Conservation (phyloP, 2,888 invertebrate species). For the Zhengitettix transpicula region DNA sequence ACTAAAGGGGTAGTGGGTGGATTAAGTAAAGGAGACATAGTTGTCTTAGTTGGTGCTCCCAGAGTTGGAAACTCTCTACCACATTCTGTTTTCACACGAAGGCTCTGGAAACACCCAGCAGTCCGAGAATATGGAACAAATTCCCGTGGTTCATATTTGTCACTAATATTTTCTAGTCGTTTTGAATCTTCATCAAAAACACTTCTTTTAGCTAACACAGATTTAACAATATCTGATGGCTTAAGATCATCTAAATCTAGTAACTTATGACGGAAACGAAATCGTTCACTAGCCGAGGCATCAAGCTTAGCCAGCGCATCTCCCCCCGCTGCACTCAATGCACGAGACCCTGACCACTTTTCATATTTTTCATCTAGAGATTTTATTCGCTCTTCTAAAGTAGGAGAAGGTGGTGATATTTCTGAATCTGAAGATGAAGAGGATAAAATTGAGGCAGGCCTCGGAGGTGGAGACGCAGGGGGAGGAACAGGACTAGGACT, state of each 20-base stretch:
- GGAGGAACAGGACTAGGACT: conserved; percentile 28
- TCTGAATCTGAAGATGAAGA: conserved; percentile 55
- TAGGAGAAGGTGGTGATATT: conserved; percentile 45
- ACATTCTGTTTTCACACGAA: conserved; percentile 14
- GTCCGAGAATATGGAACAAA: conserved; percentile 21
- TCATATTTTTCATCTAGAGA: conserved; percentile 88
- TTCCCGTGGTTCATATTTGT: conserved; percentile 59
- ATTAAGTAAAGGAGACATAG: not conserved
- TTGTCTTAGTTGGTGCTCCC: conserved; percentile 12
- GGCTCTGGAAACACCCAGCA: conserved; percentile 7
- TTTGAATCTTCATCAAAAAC: conserved; percentile 94
- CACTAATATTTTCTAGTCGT: conserved; percentile 70
- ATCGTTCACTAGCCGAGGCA: conserved; percentile 33
- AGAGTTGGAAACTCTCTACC: conserved; percentile 9
- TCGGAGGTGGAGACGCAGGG: conserved; percentile 40
- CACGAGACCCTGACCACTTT: conserved; percentile 62
- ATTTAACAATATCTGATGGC: conserved; percentile 86
- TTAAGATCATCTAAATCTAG: conserved; percentile 70
- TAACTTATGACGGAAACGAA: conserved; percentile 51
- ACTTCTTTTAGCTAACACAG: conserved; percentile 77
- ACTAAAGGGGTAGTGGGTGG: conserved; percentile 7
- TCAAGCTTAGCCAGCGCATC: conserved; percentile 34
- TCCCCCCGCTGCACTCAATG: conserved; percentile 36
- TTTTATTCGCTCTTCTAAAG: conserved; percentile 79
- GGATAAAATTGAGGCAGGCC: conserved; percentile 48